Evolutionary conservation across 2,888 invertebrate species (phyloP), one percentile per base, ranked within the genome.

Genomic region (Papilio elwesi): DNA sequence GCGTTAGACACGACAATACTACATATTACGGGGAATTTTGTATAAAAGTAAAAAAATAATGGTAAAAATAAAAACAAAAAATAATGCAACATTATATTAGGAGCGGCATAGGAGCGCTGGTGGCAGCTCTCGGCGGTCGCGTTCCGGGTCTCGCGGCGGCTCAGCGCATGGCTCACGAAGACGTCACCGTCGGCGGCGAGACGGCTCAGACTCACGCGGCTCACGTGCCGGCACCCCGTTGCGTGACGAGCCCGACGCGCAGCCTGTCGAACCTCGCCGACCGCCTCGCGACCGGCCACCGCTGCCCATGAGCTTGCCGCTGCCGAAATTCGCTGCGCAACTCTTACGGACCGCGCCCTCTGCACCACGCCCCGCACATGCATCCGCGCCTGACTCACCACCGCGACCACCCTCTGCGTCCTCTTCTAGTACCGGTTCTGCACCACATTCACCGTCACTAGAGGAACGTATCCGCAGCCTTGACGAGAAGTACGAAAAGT

Each of bases 401-500:
- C 95, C 95, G 53, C 94, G 95, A 8, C 95, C 97, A 67, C 96
- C 97, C 8, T 96, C 96, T 62, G 97, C 96, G 55, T 94, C 97
- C 4, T 97, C 97, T 77, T 97, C 97, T 26, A 96, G 96, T 83
- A 96, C 95, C 4, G 95, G 95, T 52, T 95, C 96, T 11, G 96
- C 96, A 80, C 97, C 97, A 5, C 96, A 96, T 74, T 96, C 96
- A 80, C 97, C 97, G 0, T 90, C 90, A 38, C 94, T 99, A 78
- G 98, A 99, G 85, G 98, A 99, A 87, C 95, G 98, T 77, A 97
- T 99, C 81, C 96, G 97, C 77, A 97, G 97, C 69, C 94, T 99
- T 73, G 98, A 99, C 90, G 98, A 98, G 88, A 98, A 97, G 86
- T 98, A 98, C 85, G 98, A 98, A 84, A 96, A 97, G 81, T 98